Evolutionary conservation across 2,797 vertebrate species (phyloP), one percentile per base, ranked within the genome.

Genomic region (Sarcoramphus papa): DNA sequence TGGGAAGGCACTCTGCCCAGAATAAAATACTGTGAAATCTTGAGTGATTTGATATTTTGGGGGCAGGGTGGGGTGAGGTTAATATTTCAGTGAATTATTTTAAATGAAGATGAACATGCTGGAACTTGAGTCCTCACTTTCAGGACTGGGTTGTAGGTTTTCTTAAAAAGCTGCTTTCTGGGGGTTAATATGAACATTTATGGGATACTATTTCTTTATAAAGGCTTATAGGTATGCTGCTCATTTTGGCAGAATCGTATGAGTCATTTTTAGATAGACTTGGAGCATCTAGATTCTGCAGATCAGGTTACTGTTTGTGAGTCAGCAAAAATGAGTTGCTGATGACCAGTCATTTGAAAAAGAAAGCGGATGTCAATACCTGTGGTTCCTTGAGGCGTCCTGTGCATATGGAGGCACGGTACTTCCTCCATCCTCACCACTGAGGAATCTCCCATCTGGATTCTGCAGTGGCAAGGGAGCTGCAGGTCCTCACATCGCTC

Each of bases 221-320:
- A 65, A 89, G 50, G 24, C 48, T 94, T 78, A 69, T 54, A 90
- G 93, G 40, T 62, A 65, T 51, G 72, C 91, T 85, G 79, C 72
- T 95, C 27, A 13, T 68, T 92, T 84, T 91, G 90, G 73, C 94
- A 84, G 90, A 81, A 77, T 72, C 1, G 23, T 31, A 8, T 93
- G 91, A 94, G 82, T 92, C 91, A 92, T 93, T 93, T 93, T 80
- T 64, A 75, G 53, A 43, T 80, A 54, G 87, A 78, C 75, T 93
- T 83, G 87, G 76, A 96, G 57, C 78, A 90, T 65, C 62, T 70
- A 50, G 65, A 57, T 73, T 81, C 87, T 88, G 94, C 91, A 93
- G 90, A 86, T 95, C 85, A 77, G 85, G 70, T 97, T 95, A 31
- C 95, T 92, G 94, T 88, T 95, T 79, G 67, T 97, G 96, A 97